Evolutionary conservation across 1,140 invertebrate species (phyloP).

Genomic region (Lordiphosa collinella): DNA sequence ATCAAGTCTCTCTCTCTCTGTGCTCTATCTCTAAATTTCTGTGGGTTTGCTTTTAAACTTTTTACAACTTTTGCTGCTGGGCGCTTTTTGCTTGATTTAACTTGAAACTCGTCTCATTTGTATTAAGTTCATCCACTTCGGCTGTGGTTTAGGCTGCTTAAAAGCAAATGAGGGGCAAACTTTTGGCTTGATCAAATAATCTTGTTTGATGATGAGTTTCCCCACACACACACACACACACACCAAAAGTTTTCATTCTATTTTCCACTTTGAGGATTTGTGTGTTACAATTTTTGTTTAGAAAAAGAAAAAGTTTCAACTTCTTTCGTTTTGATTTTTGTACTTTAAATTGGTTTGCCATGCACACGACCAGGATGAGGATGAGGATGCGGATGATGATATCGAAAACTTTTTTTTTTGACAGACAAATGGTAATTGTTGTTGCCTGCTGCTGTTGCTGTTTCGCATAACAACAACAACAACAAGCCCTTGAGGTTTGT

Average conservation of each 20-base stretch:
- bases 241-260: constrained; percentile 68
- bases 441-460: not conserved
- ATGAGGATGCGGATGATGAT: constrained; percentile 4
- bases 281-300: constrained; percentile 60
- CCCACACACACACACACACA: constrained; percentile 39
- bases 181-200: constrained; percentile 71
- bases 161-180: constrained; percentile 60
- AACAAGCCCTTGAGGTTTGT: constrained; percentile 1
- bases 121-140: constrained; percentile 61
- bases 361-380: constrained; percentile 17
- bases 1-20: constrained; percentile 26
- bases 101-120: constrained; percentile 71
- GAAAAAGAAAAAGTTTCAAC: constrained; percentile 37
- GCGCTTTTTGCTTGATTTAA: constrained; percentile 60
- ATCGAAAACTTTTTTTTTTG: constrained; percentile 29
- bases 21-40: constrained; percentile 8
- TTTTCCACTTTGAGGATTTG: constrained; percentile 71
- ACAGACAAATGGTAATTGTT: constrained; percentile 72
- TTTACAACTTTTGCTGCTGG: constrained; percentile 28
- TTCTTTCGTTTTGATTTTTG: constrained; percentile 66
- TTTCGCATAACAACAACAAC: not conserved
- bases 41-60: constrained; percentile 26
- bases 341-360: constrained; percentile 72
- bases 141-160: constrained; percentile 20
- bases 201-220: constrained; percentile 76